These are phyloP conservation scores for Drosophila anceps DNA, from an alignment of 2,888 invertebrate species.

Conservation along the genomic window DNA sequence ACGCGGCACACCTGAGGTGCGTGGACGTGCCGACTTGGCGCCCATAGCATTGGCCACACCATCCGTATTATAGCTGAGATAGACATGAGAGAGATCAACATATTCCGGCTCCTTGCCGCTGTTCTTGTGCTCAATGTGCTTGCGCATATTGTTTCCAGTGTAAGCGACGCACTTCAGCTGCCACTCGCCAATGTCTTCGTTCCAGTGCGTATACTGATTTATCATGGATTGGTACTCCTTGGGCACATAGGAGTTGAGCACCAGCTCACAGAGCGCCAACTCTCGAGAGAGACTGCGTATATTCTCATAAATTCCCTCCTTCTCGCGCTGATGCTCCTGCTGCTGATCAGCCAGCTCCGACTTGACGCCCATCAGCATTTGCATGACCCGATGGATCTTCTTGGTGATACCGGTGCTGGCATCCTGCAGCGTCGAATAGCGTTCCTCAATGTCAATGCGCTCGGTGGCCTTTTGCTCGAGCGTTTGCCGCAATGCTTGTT, in stretches of 20 bases:
- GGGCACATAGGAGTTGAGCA: constrained; percentile 97
- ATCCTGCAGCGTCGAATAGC: constrained; percentile 97
- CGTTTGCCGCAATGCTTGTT: constrained; percentile 92
- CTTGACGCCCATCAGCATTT: constrained; percentile 93
- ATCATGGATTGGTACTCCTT: constrained; percentile 96
- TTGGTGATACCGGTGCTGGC: constrained; percentile 96
- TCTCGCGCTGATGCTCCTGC: constrained; percentile 97
- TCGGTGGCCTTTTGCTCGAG: constrained; percentile 97
- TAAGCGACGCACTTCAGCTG: constrained; percentile 99
- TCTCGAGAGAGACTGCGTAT: constrained; percentile 96
- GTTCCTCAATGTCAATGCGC: constrained; percentile 96
- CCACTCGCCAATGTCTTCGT: constrained; percentile 99
- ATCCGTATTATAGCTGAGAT: constrained; percentile 88
- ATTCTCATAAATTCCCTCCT: constrained; percentile 97
- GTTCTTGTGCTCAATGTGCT: constrained; percentile 86
- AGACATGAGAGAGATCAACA: constrained; percentile 89
- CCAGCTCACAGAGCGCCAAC: constrained; percentile 94
- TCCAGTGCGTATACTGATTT: constrained; percentile 97
- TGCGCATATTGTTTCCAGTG: constrained; percentile 99
- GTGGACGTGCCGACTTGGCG: constrained; percentile 86
- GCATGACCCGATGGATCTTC: constrained; percentile 95
- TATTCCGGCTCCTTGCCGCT: constrained; percentile 86
- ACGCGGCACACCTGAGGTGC: constrained; percentile 86
- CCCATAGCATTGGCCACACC: constrained; percentile 87
- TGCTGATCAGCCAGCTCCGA: constrained; percentile 94